Percentiles rank a stretch among this genome's conserved stretches.
phyloP scores from a whole-genome alignment of 1,140 invertebrate genomes.

The Drosophila paulistorum region DNA sequence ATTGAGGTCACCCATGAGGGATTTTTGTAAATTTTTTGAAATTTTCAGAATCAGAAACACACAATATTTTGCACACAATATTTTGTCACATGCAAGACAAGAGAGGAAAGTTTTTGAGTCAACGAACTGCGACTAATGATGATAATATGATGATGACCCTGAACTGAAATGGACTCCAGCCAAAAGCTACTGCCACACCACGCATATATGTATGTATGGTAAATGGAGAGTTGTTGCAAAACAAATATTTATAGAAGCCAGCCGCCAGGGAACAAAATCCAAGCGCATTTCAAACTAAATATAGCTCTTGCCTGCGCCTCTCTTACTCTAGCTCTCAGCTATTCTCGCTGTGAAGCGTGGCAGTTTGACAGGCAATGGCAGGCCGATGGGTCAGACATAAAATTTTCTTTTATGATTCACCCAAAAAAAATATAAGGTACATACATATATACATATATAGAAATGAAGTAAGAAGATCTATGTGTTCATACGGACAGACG shows the following conservation, averaged over 20 bases:
- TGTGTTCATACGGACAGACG: no score
- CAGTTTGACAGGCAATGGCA: slow-evolving; percentile 51
- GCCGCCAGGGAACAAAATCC: slow-evolving; percentile 41
- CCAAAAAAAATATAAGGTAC: not conserved
- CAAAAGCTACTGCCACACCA: no score
- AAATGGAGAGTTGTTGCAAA: not conserved
- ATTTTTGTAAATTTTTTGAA: slow-evolving; percentile 3
- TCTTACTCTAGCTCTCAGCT: no score
- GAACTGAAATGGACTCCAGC: slow-evolving; percentile 28
- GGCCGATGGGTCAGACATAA: slow-evolving; percentile 15
- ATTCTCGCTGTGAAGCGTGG: slow-evolving; percentile 48
- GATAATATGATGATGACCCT: slow-evolving; percentile 28
- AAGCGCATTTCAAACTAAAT: slow-evolving; percentile 43
- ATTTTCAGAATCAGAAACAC: not conserved
- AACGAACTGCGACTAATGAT: slow-evolving; percentile 35
- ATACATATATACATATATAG: not conserved
- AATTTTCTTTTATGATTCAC: not conserved
- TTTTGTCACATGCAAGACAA: not conserved
- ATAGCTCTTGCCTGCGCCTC: slow-evolving; percentile 36
- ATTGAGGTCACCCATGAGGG: slow-evolving; percentile 37
- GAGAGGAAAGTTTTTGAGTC: slow-evolving; percentile 20
- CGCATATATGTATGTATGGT: not conserved
- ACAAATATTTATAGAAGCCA: slow-evolving; percentile 53
- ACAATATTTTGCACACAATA: slow-evolving; percentile 6
- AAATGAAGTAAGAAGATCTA: no score